Base-by-base conservation (phyloP, 2,888 invertebrate genomes). In the Belgica antarctica region DNA sequence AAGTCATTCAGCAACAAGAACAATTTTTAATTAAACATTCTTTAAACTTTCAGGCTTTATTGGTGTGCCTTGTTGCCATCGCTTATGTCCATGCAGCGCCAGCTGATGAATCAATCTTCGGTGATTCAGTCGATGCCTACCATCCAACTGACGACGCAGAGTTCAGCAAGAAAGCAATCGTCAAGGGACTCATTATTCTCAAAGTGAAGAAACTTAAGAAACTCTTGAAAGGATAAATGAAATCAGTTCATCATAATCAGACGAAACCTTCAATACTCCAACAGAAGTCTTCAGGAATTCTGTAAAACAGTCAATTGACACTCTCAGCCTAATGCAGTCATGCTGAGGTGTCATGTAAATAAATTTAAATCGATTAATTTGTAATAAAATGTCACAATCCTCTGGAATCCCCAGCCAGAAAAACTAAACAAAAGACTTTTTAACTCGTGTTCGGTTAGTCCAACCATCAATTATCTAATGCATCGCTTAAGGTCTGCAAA, bases 11-110 rank as follows among this genome's bases (percentile, higher is more conserved):
- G n/a, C n/a, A n/a, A n/a, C n/a, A n/a, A n/a, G n/a, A n/a, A n/a
- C n/a, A n/a, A n/a, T n/a, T n/a, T n/a, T 22, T 52, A 15, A 52
- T 22, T 4, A 19, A 22, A 59, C 25, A 2, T 46, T 46, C 7
- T 27, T 59, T 25, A 4, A 52, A 2, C 62, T 74, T 72, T 0
- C 72, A 79, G 79, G 75, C 76, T 27, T 71, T 79, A 70, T 75
- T 78, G 65, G 72, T 78, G 12, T 76, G 77, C 72, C 73, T 79
- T 28, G 61, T 78, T 63, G 74, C 77, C 62, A 72, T 76, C 63
- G 77, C 76, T 28, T 69, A 78, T 12, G 77, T 77, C 1, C 73
- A 75, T 4, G 78, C 79, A 4, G 57, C 57, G n/a, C 68, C 68
- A 31, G 72, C 76, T 27, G 79, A 79, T 71, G 78, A 78, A 70